phyloP scores from a whole-genome alignment of 1,140 invertebrate genomes.

The Melitaea cinxia region DNA sequence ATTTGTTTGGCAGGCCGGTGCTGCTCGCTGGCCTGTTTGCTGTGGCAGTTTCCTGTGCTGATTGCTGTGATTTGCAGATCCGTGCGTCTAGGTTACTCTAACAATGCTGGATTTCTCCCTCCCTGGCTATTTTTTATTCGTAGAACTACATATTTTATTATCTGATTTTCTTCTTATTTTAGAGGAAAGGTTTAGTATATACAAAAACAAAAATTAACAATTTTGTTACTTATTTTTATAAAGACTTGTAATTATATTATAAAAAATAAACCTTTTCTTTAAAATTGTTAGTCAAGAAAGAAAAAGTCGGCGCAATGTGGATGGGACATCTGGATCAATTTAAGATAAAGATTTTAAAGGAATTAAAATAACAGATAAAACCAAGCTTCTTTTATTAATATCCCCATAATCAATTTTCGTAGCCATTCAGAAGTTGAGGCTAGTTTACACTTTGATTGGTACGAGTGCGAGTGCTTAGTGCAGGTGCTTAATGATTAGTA shows the following conservation, averaged over 20 bases:
- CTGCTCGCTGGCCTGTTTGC: slow-evolving; percentile 79
- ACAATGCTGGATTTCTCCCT: slow-evolving; percentile 49
- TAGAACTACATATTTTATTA: slow-evolving; percentile 20
- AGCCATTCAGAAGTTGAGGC: no score
- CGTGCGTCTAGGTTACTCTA: slow-evolving; percentile 63
- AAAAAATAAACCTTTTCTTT: slow-evolving; percentile 24
- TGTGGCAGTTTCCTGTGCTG: slow-evolving; percentile 79
- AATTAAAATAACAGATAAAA: slow-evolving; percentile 5
- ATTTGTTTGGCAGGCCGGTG: slow-evolving; percentile 81
- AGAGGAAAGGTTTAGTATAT: slow-evolving; percentile 20
- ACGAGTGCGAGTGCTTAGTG: no score
- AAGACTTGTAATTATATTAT: not conserved
- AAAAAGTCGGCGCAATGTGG: slow-evolving; percentile 16
- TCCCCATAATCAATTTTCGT: not conserved
- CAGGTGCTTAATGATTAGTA: no score
- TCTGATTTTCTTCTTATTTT: slow-evolving; percentile 7
- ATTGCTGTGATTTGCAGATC: slow-evolving; percentile 78
- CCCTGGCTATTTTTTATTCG: slow-evolving; percentile 46
- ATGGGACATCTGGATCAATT: slow-evolving; percentile 11
- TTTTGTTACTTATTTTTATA: not conserved
- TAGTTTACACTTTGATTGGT: no score
- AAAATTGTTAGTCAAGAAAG: slow-evolving; percentile 26
- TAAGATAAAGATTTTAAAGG: not conserved
- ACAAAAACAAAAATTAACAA: not conserved
- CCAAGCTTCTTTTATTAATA: not conserved